Conservation (phyloP, 2,113 vertebrate species). For the Pseudolaguvia tuberculata region DNA sequence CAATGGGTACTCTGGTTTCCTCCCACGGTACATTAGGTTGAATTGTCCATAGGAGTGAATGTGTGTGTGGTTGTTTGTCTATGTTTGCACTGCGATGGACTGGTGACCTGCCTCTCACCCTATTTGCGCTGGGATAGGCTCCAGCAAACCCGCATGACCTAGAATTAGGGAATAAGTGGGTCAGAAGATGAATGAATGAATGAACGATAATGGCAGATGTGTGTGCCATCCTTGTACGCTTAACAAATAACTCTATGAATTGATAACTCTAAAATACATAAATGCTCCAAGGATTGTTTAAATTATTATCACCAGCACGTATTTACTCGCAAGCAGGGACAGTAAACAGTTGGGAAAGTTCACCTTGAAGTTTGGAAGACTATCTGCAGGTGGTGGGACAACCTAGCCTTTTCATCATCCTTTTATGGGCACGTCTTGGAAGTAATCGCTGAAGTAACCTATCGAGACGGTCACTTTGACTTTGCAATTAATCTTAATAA, state of each 20-base stretch:
- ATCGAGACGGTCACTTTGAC: background rate
- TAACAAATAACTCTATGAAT: background rate
- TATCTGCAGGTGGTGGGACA: conserved; percentile 4
- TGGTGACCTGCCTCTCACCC: no score
- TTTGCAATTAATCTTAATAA: conserved; percentile 1
- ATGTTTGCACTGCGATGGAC: no score
- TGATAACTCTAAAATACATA: background rate
- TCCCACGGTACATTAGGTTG: no score
- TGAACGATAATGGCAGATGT: background rate
- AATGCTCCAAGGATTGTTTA: background rate
- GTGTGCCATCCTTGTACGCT: background rate
- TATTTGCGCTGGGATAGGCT: no score
- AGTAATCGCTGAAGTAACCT: background rate
- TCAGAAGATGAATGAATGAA: no score
- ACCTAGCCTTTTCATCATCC: background rate
- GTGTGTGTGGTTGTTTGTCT: no score
- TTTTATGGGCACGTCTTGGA: background rate
- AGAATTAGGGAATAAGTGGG: no score
- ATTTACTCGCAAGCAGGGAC: background rate
- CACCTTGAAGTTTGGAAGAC: background rate
- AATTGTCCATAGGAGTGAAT: no score
- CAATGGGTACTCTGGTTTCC: no score
- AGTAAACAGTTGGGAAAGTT: conserved; percentile 1
- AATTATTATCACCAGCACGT: background rate
- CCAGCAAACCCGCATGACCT: no score